Percentiles rank a stretch among this genome's conserved stretches.
Evolutionary conservation across 2,797 vertebrate species (phyloP).

Genomic region (Pangasius sanitwongsei): DNA sequence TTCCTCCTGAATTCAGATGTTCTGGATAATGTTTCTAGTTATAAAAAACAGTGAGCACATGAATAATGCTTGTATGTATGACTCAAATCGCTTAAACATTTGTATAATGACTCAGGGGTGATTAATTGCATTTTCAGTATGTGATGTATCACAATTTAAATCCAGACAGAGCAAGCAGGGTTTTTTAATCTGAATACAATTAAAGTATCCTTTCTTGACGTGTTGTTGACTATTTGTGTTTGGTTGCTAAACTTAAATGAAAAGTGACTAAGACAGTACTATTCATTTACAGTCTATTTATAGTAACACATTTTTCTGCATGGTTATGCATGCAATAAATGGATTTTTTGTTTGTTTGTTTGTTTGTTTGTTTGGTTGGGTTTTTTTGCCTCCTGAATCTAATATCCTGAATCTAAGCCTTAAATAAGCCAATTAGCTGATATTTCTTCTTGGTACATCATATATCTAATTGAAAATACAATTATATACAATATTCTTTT

Average conservation of each 20-base stretch:
- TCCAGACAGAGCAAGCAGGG: background rate
- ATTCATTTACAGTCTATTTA: background rate
- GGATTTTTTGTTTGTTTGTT: background rate
- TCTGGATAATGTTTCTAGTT: background rate
- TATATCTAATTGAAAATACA: background rate
- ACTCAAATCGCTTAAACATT: background rate
- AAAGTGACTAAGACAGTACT: background rate
- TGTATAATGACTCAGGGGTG: conserved; percentile 2
- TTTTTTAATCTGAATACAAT: background rate
- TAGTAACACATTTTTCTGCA: background rate
- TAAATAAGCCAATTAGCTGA: background rate
- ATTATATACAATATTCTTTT: background rate
- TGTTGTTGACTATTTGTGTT: background rate
- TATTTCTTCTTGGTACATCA: background rate
- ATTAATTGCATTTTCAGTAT: conserved; percentile 9
- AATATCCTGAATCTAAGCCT: too few relatives aligned
- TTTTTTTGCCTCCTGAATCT: background rate
- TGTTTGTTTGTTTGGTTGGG: too few relatives aligned
- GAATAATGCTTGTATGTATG: conserved; percentile 8
- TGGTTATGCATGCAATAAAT: background rate
- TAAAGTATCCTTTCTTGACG: background rate
- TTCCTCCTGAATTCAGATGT: background rate
- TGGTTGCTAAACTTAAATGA: background rate
- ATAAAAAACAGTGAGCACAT: background rate
- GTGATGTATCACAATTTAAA: background rate